Conservation (phyloP, 2,888 invertebrate species). For the Lissonota sp. region DNA sequence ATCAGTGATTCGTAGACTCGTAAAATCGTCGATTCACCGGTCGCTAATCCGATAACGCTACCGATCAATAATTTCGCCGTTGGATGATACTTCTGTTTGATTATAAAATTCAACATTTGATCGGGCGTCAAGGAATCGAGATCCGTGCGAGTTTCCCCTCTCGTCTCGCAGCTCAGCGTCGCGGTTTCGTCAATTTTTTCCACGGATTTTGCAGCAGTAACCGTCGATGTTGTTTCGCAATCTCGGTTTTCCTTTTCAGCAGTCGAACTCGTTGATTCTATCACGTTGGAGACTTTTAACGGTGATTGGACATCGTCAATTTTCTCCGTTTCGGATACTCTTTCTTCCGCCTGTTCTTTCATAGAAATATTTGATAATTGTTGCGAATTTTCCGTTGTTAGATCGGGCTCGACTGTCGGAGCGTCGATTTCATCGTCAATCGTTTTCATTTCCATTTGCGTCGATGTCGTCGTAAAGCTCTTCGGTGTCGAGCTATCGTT, state of each 20-base stretch:
- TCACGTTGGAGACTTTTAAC: neutral
- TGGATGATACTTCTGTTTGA: constrained; percentile 77
- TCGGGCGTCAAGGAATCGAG: constrained; percentile 77
- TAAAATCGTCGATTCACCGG: constrained; percentile 73
- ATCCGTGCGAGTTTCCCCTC: constrained; percentile 22
- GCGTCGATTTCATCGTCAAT: neutral
- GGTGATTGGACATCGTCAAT: constrained; percentile 9
- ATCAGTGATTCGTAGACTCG: constrained; percentile 70
- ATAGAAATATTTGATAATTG: neutral
- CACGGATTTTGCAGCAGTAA: neutral
- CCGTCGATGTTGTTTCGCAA: neutral
- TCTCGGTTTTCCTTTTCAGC: neutral
- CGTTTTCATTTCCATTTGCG: constrained; percentile 1
- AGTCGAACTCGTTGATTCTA: neutral
- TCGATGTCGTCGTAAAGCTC: neutral
- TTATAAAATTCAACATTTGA: constrained; percentile 77
- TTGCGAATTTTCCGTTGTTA: neutral
- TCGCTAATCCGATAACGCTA: constrained; percentile 78
- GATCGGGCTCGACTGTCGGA: neutral
- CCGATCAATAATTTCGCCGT: constrained; percentile 79
- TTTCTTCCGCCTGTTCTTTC: neutral
- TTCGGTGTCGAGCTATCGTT: constrained; percentile 42
- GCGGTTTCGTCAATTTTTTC: neutral
- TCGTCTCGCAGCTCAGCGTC: neutral
- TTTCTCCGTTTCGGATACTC: neutral